Evolutionary conservation across 2,797 vertebrate species (phyloP).

Genomic region (Chelmon rostratus): DNA sequence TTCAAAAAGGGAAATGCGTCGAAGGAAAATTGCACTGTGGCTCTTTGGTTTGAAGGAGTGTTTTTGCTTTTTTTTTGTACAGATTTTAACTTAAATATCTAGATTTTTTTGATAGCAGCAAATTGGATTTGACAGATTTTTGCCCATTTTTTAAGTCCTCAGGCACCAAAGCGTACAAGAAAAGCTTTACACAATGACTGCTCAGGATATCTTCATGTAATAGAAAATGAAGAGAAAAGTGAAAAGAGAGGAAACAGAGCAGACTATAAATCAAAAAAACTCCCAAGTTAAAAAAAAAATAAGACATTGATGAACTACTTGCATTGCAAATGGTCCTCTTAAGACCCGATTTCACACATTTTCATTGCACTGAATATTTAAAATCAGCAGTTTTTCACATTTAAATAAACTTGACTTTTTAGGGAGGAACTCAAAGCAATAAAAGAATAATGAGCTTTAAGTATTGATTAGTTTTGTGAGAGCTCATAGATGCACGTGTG

Average conservation of each 20-base stretch:
- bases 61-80: not conserved
- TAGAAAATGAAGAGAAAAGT: not conserved
- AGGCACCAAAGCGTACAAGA: not conserved
- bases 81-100: not conserved
- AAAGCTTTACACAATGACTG: not conserved
- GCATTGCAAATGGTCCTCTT: not conserved
- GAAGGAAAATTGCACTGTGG: not conserved
- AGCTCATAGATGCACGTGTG: not conserved
- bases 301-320: accelerated
- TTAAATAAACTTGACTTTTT: not conserved
- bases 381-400: not conserved
- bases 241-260: not conserved
- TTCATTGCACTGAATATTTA: not conserved
- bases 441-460: not conserved
- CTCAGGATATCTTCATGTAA: not conserved
- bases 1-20: conserved; percentile 1
- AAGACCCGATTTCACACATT: not conserved
- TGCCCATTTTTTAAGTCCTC: not conserved
- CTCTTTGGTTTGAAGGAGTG: not conserved
- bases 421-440: not conserved
- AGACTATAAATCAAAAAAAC: not conserved
- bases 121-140: not conserved
- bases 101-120: not conserved
- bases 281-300: not conserved
- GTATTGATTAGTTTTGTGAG: not conserved